Evolutionary conservation across 1,140 invertebrate genomes (phyloP).

Genomic region (Caenorhabditis latens): DNA sequence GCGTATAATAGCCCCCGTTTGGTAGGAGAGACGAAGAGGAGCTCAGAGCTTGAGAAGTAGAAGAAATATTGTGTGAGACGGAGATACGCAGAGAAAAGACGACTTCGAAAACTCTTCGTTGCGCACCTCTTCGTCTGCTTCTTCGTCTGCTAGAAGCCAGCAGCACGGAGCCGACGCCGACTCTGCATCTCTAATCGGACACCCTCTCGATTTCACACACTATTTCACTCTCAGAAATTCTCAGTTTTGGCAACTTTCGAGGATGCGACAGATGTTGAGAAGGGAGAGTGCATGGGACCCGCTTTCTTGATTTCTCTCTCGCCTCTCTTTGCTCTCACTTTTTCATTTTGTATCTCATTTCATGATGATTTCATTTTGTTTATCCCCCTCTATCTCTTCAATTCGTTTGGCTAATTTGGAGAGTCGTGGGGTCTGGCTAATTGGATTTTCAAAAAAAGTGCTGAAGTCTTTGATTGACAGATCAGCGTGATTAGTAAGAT

Average conservation of each 20-base stretch:
- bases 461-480: no score
- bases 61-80: background rate
- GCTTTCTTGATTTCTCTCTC: background rate
- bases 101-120: background rate
- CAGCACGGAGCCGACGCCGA: background rate
- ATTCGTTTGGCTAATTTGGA: no score
- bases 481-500: no score
- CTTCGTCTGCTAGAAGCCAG: background rate
- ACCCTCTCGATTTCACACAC: background rate
- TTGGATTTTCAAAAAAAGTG: no score
- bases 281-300: background rate
- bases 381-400: background rate
- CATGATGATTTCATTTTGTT: background rate
- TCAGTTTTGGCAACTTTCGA: conserved; percentile 18
- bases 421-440: no score
- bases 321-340: background rate
- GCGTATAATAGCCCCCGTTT: conserved; percentile 37
- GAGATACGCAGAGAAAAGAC: background rate
- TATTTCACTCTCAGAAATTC: background rate
- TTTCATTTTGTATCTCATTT: background rate
- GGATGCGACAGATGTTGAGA: background rate
- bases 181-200: background rate
- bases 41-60: no score
- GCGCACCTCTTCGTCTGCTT: background rate
- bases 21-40: background rate